Percentiles rank a stretch among this genome's conserved stretches.
Conservation (phyloP, 2,113 vertebrate species). For the Propithecus coquereli region DNA sequence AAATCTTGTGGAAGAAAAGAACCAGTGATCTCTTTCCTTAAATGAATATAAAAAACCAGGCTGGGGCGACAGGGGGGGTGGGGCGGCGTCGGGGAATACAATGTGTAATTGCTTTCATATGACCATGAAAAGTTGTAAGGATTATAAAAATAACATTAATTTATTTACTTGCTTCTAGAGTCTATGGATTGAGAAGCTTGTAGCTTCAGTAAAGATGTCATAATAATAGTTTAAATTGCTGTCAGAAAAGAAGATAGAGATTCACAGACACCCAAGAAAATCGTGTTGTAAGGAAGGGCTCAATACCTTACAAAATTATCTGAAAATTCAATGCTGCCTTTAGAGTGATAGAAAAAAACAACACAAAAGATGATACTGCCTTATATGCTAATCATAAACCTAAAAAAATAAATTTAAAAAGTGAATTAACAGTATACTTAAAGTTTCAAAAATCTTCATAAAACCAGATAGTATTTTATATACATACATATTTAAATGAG, state of each 20-base stretch:
- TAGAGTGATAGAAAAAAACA: not conserved
- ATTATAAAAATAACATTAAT: slow-evolving; percentile 25
- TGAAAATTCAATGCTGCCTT: slow-evolving; percentile 9
- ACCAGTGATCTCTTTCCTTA: not conserved
- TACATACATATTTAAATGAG: not conserved
- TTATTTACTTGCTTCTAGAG: slow-evolving; percentile 52
- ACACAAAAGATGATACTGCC: not conserved
- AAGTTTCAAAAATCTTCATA: slow-evolving; percentile 3
- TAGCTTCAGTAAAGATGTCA: not conserved
- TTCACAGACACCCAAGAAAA: not conserved
- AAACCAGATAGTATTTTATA: not conserved
- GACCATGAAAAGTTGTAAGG: not conserved
- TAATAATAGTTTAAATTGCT: slow-evolving; percentile 10
- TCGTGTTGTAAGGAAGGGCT: not conserved
- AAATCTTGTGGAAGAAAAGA: slow-evolving; percentile 41
- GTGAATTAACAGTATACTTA: not conserved
- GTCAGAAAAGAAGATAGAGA: slow-evolving; percentile 29
- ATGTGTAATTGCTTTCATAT: not conserved
- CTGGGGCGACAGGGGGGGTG: not conserved
- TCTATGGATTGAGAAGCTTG: not conserved
- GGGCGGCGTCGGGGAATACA: no score
- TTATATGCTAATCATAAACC: not conserved
- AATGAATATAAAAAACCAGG: not conserved
- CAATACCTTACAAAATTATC: not conserved
- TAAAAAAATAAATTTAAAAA: slow-evolving; percentile 31